Conservation (phyloP, 2,888 invertebrate species). For the Antheraea assamensis region DNA sequence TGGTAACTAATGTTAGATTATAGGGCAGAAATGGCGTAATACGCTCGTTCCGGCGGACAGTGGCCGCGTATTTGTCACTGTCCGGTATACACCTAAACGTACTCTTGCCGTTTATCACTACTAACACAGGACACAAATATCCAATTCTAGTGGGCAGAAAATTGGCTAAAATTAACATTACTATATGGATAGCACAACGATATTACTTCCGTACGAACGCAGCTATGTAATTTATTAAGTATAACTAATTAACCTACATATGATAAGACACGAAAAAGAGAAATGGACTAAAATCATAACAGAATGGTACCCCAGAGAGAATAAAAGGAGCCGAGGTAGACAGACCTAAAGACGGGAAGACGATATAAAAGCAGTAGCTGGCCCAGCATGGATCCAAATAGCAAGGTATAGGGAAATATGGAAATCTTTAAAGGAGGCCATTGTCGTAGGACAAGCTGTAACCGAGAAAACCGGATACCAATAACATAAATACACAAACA, state of each 20-base stretch:
- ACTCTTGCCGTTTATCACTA: slow-evolving; percentile 31
- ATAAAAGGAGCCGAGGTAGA: no score
- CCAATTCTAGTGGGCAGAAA: slow-evolving; percentile 11
- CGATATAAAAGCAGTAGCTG: no score
- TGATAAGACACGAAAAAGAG: no score
- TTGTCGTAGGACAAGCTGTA: no score
- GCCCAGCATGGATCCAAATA: no score
- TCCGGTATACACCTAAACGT: slow-evolving; percentile 20
- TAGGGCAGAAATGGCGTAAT: slow-evolving; percentile 31
- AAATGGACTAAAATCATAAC: no score
- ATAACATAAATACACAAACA: no score
- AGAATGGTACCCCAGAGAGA: no score
- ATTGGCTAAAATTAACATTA: not conserved
- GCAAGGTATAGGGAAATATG: no score
- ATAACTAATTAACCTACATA: not conserved
- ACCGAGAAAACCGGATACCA: no score
- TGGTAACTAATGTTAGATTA: slow-evolving; percentile 36
- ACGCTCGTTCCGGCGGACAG: slow-evolving; percentile 23
- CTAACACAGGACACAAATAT: slow-evolving; percentile 27
- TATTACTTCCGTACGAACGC: not conserved
- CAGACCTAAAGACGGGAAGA: no score
- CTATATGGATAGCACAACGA: not conserved
- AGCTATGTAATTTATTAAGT: not conserved
- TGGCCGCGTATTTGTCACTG: slow-evolving; percentile 44
- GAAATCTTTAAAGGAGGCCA: no score